Evolutionary conservation across 2,113 vertebrate genomes (phyloP), one percentile per base, ranked within the genome.

Genomic region (Leptobrachium ailaonicum): DNA sequence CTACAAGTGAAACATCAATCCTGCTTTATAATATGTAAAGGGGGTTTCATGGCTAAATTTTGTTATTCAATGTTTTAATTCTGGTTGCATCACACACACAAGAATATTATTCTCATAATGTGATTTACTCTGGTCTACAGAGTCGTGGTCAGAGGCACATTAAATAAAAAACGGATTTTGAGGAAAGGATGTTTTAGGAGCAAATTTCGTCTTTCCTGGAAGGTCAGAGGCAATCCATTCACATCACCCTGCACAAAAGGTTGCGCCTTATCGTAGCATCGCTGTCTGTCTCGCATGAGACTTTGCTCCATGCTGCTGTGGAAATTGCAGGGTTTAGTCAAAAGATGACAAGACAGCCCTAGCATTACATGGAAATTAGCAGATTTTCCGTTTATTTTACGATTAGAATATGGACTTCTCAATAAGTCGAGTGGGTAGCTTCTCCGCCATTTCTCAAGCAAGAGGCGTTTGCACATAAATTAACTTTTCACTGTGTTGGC

Each of bases 321-420:
- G 86, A 92, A 91, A 92, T 88, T 87, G 90, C 73, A 90, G 0
- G 80, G 82, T 91, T 88, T 85, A 77, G 72, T 84, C 83, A 77
- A 78, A 83, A 84, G 86, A 88, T 85, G 82, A 88, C 87, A 89
- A 3, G 0, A 7, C 60, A 80, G 85, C 82, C 86, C 91, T 90
- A 85, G 85, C 90, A 92, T 90, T 89, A 91, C 74, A 90, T 87
- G 89, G 80, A 91, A 91, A 92, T 88, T 82, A 89, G 83, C 41
- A 63, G 80, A 70, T 1, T 0, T 67, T 82, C 84, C 81, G 83
- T 79, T 47, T 3, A 63, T 70, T 75, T 86, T 63, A 82, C 82
- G 71, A 74, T 85, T 20, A 62, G 75, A 86, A 73, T 66, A 73
- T 84, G 45, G 85, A 86, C 83, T 88, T 85, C 84, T 86, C 86